phyloP scores from a whole-genome alignment of 64 coral and sea anemone genomes.

The Dendrophyllia cribrosa region DNA sequence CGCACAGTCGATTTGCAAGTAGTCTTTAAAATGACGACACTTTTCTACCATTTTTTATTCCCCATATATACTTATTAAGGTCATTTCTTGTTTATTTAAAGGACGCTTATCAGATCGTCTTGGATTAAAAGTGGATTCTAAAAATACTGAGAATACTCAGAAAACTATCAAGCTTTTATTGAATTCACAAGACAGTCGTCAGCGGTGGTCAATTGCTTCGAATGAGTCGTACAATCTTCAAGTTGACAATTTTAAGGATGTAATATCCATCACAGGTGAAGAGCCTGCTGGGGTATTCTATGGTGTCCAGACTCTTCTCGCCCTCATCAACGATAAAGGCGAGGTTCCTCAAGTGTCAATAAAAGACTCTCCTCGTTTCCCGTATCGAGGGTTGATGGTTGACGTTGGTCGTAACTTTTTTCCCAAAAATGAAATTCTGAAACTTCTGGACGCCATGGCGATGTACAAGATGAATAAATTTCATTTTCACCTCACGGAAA shows the following conservation, averaged over 20 bases:
- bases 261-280: slow-evolving; percentile 53
- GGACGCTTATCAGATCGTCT: not conserved
- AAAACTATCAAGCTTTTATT: slow-evolving; percentile 60
- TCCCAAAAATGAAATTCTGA: slow-evolving; percentile 55
- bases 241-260: slow-evolving; percentile 18
- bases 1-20: no score
- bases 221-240: slow-evolving; percentile 62
- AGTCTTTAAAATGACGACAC: no score
- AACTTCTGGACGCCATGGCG: slow-evolving; percentile 64
- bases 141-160: not conserved
- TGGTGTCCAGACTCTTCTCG: slow-evolving; percentile 65
- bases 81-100: no score
- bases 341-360: slow-evolving; percentile 50
- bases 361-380: slow-evolving; percentile 68
- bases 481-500: slow-evolving; percentile 66
- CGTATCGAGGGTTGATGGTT: slow-evolving; percentile 68
- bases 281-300: slow-evolving; percentile 54
- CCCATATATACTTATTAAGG: no score
- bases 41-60: no score
- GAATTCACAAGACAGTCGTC: not conserved
- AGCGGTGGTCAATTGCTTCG: not conserved
- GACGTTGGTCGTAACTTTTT: slow-evolving; percentile 76
- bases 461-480: slow-evolving; percentile 78
- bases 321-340: slow-evolving; percentile 31
- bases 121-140: not conserved